Evolutionary conservation across 2,888 invertebrate species (phyloP).

Genomic region (Melikaiella ostensackeni): DNA sequence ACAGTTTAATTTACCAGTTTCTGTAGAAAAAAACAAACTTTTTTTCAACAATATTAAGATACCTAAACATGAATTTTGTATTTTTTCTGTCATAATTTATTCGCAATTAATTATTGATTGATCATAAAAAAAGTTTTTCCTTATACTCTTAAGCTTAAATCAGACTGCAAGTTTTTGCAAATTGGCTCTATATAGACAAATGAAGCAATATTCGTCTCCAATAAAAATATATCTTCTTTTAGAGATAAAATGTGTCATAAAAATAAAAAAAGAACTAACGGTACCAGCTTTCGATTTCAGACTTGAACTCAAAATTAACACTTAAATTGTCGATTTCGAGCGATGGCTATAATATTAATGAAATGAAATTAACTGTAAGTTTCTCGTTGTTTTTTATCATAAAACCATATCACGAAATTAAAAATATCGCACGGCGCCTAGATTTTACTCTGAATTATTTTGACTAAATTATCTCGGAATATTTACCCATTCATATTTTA

Average conservation of each 20-base stretch:
- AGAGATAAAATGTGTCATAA: background rate
- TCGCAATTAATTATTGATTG: background rate
- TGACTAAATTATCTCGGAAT: background rate
- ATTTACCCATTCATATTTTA: background rate
- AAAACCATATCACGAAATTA: background rate
- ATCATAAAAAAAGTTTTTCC: background rate
- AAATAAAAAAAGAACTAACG: background rate
- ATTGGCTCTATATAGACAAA: background rate
- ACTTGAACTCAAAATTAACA: conserved; percentile 72
- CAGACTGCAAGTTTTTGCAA: background rate
- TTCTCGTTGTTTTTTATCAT: background rate
- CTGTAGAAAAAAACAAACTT: background rate
- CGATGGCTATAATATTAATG: background rate
- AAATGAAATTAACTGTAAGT: background rate
- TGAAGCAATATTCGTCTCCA: background rate
- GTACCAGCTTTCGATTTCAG: conserved; percentile 2
- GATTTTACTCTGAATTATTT: conserved; percentile 3
- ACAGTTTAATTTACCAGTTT: background rate
- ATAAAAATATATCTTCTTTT: background rate
- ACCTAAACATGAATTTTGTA: too few relatives aligned
- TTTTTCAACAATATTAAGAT: too few relatives aligned
- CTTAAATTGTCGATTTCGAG: background rate
- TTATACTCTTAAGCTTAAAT: background rate
- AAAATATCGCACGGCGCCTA: background rate
- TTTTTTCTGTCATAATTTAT: background rate